Conservation (phyloP, 2,888 invertebrate genomes). For the Eristalis tenax region DNA sequence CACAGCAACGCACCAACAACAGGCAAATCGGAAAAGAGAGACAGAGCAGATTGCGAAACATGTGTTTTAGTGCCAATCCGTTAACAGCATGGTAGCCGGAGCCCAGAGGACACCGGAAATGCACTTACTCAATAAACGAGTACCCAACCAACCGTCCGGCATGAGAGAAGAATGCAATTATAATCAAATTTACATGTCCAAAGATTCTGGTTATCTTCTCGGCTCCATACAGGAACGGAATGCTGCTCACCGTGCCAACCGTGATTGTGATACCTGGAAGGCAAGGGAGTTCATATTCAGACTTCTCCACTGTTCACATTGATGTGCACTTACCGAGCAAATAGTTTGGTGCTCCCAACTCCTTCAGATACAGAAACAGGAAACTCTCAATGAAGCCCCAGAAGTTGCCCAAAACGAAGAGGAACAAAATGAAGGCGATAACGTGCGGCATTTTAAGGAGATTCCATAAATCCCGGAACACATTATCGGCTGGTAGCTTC, state of each 20-base stretch:
- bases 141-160: conserved; percentile 91
- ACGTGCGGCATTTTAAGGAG: conserved; percentile 90
- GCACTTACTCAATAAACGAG: conserved; percentile 89
- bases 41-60: conserved; percentile 38
- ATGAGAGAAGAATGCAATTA: conserved; percentile 92
- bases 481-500: conserved; percentile 89
- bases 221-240: conserved; percentile 92
- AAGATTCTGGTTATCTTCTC: conserved; percentile 91
- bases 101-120: conserved; percentile 28
- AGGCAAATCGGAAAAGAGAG: background rate
- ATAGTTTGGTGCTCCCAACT: conserved; percentile 91
- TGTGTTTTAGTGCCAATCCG: conserved; percentile 4
- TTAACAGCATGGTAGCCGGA: conserved; percentile 6
- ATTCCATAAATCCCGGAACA: conserved; percentile 88
- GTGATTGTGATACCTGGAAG: conserved; percentile 89
- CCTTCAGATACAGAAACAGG: conserved; percentile 91
- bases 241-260: conserved; percentile 90
- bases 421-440: conserved; percentile 89
- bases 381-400: conserved; percentile 96
- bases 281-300: background rate
- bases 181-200: conserved; percentile 92
- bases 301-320: background rate
- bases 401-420: conserved; percentile 91
- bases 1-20: conserved; percentile 4
- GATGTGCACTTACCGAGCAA: conserved; percentile 85